Evolutionary conservation across 2,797 vertebrate genomes (phyloP), one percentile per base, ranked within the genome.

Genomic region (Bovichtus diacanthus): DNA sequence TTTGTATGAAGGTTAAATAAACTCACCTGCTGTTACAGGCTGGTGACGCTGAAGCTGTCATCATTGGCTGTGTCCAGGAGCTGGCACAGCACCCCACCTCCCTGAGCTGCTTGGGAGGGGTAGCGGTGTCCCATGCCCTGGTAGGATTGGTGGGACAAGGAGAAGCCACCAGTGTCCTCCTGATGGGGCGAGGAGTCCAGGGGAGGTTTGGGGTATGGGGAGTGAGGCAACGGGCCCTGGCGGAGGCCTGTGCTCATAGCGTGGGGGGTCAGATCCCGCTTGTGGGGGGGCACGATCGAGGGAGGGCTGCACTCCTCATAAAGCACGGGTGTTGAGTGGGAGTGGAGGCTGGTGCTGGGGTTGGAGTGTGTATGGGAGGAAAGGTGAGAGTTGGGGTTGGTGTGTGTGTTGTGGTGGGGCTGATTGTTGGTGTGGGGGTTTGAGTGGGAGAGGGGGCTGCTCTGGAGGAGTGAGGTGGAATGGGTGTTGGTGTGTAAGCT

Each of bases 11-110:
- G 18, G 11, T 54, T 27, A 3, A 51, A 36, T 44, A 46, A 54
- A 77, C 89, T 72, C 23, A 94, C 96, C 96, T 94, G 88, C 81
- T 84, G 83, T 97, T 99, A 99, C 96, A 99, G 97, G 96, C 98
- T 98, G 95, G 98, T 99, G 95, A 99, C 98, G 59, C 97, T 99
- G 94, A 99, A 99, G 94, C 96, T 97, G 95, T 99, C 98, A 86
- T 99, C 98, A 9, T 95, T 95, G 87, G 97, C 96, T 78, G 97
- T 97, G 88, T 99, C 98, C 90, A 97, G 95, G 93, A 99, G 96
- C 87, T 98, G 97, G 93, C 97, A 98, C 92, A 99, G 94, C 90
- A 99, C 98, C 83, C 96, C 96, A 12, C 87, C 95, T 88, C 97
- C 90, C 80, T 92, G 96, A 91, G 96, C 94, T 41, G 83, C 90